phyloP scores from a whole-genome alignment of 2,797 vertebrate genomes.

The Hephaestus fuliginosus region DNA sequence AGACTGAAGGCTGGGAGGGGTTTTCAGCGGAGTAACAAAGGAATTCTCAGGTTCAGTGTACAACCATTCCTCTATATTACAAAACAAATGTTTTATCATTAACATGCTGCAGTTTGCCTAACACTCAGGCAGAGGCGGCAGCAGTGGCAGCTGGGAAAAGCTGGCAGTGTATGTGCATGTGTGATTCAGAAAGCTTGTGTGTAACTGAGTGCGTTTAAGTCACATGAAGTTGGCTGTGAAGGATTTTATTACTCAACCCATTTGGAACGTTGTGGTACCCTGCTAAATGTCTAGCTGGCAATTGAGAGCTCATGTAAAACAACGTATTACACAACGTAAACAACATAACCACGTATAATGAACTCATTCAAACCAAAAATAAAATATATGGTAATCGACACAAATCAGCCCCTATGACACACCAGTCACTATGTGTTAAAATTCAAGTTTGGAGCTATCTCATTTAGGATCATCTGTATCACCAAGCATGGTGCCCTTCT shows the following conservation, averaged over 20 bases:
- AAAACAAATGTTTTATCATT: slow-evolving; percentile 49
- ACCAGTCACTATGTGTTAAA: slow-evolving; percentile 10
- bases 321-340: not conserved
- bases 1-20: slow-evolving; percentile 3
- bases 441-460: not conserved
- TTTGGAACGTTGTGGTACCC: not conserved
- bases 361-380: not conserved
- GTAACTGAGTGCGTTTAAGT: not conserved
- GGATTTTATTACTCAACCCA: not conserved
- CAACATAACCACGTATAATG: not conserved
- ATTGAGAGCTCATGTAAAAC: not conserved
- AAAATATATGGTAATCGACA: not conserved
- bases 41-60: slow-evolving; percentile 8
- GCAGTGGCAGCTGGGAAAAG: not conserved
- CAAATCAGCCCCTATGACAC: not conserved
- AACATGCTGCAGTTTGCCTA: slow-evolving; percentile 47
- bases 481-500: slow-evolving; percentile 30
- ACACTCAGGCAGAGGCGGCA: not conserved
- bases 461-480: slow-evolving; percentile 47
- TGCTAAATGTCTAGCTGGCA: not conserved
- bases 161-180: not conserved
- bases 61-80: slow-evolving; percentile 57
- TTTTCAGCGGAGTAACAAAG: slow-evolving; percentile 11
- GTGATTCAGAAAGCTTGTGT: not conserved
- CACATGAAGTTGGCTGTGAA: not conserved